phyloP scores from a whole-genome alignment of 2,888 invertebrate genomes.

The Diaperis boleti region DNA sequence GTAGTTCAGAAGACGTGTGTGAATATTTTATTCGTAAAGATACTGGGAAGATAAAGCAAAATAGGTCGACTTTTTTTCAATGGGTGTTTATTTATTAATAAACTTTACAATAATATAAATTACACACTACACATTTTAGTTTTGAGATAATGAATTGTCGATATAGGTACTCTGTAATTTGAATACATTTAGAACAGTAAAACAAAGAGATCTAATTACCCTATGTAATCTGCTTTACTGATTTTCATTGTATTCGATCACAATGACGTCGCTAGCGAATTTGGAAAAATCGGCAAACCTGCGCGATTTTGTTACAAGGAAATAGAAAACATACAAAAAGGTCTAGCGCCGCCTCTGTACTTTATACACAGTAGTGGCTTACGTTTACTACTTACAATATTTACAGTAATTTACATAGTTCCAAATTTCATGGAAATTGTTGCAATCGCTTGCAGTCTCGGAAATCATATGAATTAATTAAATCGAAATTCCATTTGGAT shows the following conservation, averaged over 20 bases:
- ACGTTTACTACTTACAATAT: slow-evolving; percentile 32
- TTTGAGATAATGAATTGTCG: slow-evolving; percentile 52
- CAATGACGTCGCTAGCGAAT: slow-evolving; percentile 41
- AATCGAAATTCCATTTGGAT: slow-evolving; percentile 11
- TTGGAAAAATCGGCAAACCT: slow-evolving; percentile 18
- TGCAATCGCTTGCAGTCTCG: slow-evolving; percentile 16
- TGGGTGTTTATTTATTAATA: slow-evolving; percentile 51
- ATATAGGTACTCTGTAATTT: slow-evolving; percentile 51
- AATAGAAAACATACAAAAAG: slow-evolving; percentile 39
- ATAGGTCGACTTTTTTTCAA: slow-evolving; percentile 24
- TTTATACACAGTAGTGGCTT: slow-evolving; percentile 39
- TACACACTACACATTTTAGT: slow-evolving; percentile 58
- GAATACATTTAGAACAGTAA: slow-evolving; percentile 52
- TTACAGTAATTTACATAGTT: slow-evolving; percentile 38
- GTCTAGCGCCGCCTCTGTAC: slow-evolving; percentile 41
- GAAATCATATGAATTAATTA: slow-evolving; percentile 27
- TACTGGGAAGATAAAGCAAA: background rate
- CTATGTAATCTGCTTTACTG: slow-evolving; percentile 33
- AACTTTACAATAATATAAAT: slow-evolving; percentile 57
- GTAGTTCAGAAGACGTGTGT: background rate
- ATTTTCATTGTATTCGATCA: slow-evolving; percentile 35
- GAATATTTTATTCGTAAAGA: background rate
- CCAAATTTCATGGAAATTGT: slow-evolving; percentile 8
- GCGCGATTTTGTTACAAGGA: slow-evolving; percentile 19
- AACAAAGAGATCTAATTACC: slow-evolving; percentile 41